Evolutionary conservation across 2,888 invertebrate genomes (phyloP).

Genomic region (Drosophila diplacantha): DNA sequence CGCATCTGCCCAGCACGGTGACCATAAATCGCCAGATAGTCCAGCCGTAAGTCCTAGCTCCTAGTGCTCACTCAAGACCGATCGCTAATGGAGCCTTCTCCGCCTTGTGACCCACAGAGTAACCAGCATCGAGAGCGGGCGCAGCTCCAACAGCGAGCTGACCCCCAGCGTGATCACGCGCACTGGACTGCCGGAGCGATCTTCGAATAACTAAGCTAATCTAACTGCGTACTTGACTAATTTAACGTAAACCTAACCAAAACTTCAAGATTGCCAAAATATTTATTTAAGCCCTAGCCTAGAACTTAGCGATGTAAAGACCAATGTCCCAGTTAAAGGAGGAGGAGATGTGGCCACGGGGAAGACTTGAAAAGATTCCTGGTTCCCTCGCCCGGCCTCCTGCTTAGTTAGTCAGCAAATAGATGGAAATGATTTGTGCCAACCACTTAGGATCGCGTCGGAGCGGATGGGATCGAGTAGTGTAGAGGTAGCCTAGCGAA

Average conservation of each 20-base stretch:
- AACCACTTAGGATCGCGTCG: constrained; percentile 21
- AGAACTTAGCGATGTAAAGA: constrained; percentile 14
- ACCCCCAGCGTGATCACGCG: constrained; percentile 80
- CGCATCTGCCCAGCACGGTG: constrained; percentile 79
- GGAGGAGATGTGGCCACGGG: background rate
- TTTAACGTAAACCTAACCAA: constrained; percentile 42
- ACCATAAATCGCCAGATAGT: constrained; percentile 79
- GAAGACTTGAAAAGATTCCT: constrained; percentile 13
- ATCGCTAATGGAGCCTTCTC: background rate
- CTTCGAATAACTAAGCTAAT: constrained; percentile 74
- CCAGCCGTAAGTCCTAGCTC: constrained; percentile 77
- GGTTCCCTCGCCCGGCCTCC: constrained; percentile 35
- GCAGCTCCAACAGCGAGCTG: constrained; percentile 73
- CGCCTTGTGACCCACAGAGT: constrained; percentile 76
- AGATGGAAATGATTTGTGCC: constrained; percentile 52
- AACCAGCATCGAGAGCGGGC: constrained; percentile 79
- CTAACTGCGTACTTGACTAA: constrained; percentile 13
- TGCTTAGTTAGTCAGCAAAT: constrained; percentile 48
- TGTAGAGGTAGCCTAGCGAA: constrained; percentile 47
- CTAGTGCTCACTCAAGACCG: background rate
- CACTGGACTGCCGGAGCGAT: constrained; percentile 77
- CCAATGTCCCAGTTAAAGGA: constrained; percentile 48
- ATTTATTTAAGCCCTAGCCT: constrained; percentile 42
- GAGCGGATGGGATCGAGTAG: constrained; percentile 12
- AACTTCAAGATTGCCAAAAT: constrained; percentile 56